Evolutionary conservation across 2,113 vertebrate species (phyloP), one percentile per base, ranked within the genome.

Genomic region (Columbina picui): DNA sequence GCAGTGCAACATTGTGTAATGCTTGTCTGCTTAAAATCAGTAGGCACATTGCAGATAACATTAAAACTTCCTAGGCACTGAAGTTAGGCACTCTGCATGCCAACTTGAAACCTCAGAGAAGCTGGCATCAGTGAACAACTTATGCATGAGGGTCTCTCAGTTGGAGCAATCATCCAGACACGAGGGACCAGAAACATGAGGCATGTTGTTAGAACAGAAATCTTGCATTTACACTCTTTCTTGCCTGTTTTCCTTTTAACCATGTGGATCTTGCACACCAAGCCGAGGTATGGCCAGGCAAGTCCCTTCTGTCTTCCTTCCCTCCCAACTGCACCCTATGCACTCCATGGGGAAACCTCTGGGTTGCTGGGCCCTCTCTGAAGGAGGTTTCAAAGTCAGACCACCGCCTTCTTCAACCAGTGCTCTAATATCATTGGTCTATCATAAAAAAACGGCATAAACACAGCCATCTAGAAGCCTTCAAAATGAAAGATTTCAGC

Each of bases 331-430:
- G 5, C 12, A n/a, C 2, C 8, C 57, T 60, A 19, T 9, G 8
- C 7, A 2, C 1, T 68, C 8, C n/a, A 1, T 14, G 12, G 36
- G 14, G 6, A 9, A 75, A 1, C 12, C 16, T 55, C 22, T 0
- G 2, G 26, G 2, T 49, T 45, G 43, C 47, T 1, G 7, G 82
- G 20, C 8, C 22, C 9, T 50, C 6, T 1, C 38, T 57, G 50
- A 78, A 82, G 32, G 22, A 84, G 22, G 14, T 21, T 83, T 64
- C 47, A 67, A 82, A 41, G 1, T 3, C 26, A 41, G 6, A 21
- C 32, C 36, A n/a, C 1, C 1, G 14, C 4, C 11, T 64, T 87
- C 16, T 32, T 71, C 53, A 7, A 56, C 14, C 6, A 52, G 1
- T 71, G 25, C 2, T 26, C 25, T 67, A 45, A 50, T 86, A 60